Percentiles rank a stretch among this genome's conserved stretches.
Conservation (phyloP, 2,113 vertebrate genomes). For the Oryzias javanicus region DNA sequence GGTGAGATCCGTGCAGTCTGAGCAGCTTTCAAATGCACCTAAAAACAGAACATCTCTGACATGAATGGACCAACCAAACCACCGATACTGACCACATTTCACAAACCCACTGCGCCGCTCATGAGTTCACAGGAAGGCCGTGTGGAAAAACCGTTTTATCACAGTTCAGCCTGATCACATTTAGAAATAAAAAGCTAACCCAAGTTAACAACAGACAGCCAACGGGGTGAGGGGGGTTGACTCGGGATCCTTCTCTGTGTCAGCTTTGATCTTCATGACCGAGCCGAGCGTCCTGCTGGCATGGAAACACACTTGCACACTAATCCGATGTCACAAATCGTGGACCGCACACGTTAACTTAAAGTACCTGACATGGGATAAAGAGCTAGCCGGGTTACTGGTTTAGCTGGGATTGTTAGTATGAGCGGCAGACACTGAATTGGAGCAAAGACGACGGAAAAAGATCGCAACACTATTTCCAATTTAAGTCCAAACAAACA, state of each 20-base stretch:
- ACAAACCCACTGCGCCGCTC: background rate
- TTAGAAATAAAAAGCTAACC: background rate
- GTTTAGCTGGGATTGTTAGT: conserved; percentile 14
- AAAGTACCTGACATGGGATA: conserved; percentile 19
- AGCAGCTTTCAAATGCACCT: background rate
- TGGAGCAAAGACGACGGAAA: conserved; percentile 27
- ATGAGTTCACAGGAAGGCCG: background rate
- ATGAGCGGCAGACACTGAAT: conserved; percentile 23
- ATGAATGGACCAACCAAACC: background rate
- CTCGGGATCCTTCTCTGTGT: conserved; percentile 16
- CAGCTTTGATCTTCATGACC: conserved; percentile 38
- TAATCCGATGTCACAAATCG: conserved; percentile 51
- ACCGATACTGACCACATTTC: background rate
- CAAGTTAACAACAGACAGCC: conserved; percentile 2
- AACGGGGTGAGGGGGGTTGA: conserved; percentile 25
- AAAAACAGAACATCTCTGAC: background rate
- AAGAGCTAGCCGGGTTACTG: conserved; percentile 9
- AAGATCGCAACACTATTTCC: background rate
- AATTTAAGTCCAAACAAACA: background rate
- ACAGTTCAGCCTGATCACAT: background rate
- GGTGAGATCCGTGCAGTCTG: background rate
- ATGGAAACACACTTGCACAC: conserved; percentile 40
- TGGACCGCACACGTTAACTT: conserved; percentile 25
- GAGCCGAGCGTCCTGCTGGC: conserved; percentile 37
- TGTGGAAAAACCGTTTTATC: too few species aligned